Evolutionary conservation across 2,888 invertebrate species (phyloP), one percentile per base, ranked within the genome.

Genomic region (Idaea dimidiata): DNA sequence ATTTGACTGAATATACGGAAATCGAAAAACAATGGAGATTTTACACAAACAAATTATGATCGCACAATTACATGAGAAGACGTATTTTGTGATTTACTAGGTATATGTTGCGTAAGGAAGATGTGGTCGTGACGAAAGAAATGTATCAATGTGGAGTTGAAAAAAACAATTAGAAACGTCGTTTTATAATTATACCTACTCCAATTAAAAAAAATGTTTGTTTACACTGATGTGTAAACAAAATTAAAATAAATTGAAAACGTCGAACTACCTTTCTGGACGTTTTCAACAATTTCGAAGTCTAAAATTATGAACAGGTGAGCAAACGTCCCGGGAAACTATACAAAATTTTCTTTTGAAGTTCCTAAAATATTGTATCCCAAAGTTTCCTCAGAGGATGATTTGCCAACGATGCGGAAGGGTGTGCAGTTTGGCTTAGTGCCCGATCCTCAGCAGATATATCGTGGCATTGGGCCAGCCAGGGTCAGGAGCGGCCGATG

Each of bases 401-500:
- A 81, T 84, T 81, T 81, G 82, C 80, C 74, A 81, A 82, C 86
- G 83, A 91, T 86, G 89, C 91, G 91, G 91, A 90, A 91, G 89
- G 86, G 84, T 83, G 79, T 65, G 75, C 72, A 71, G 69, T 76
- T 84, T 90, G 91, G 91, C 90, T 71, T 69, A 57, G 59, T 89
- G 91, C 90, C 89, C 82, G 77, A 72, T 76, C 78, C 69, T 71
- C 76, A 71, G 75, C 73, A 72, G 77, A 84, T 83, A 80, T 78
- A 84, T 79, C 80, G 88, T 91, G 91, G 91, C 91, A 91, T 89
- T 90, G 91, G 87, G 88, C 91, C 90, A 90, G 89, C 87, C 91
- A 91, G 87, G 91, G 91, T 92, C 91, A 91, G 86, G 91, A 89
- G 89, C 91, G 91, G 87, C 63, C 91, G 85, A 88, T 90, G 91